Evolutionary conservation across 1,140 invertebrate genomes (phyloP).

Genomic region (Aphaenogaster floridana): DNA sequence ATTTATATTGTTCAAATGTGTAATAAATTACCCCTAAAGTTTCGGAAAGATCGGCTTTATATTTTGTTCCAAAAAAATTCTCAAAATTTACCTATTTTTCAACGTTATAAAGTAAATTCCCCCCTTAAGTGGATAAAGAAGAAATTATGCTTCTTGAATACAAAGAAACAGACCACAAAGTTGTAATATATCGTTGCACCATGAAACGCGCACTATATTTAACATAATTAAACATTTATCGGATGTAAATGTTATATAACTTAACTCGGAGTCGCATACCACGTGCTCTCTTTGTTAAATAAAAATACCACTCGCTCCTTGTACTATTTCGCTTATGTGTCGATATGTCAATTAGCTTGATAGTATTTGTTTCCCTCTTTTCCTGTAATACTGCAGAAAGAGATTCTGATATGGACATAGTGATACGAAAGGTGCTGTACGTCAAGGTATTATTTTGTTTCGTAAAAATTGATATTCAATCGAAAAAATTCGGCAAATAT

Average conservation of each 20-base stretch:
- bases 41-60: too few relatives aligned
- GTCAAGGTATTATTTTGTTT: neutral
- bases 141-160: neutral
- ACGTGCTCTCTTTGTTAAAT: slow-evolving; percentile 13
- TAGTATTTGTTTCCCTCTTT: neutral
- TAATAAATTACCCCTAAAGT: too few relatives aligned
- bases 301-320: neutral
- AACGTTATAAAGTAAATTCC: too few relatives aligned
- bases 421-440: slow-evolving; percentile 35
- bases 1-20: too few relatives aligned
- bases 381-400: neutral
- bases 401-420: neutral
- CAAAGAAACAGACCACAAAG: neutral
- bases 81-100: too few relatives aligned
- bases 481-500: neutral
- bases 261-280: neutral
- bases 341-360: slow-evolving; percentile 19
- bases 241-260: neutral
- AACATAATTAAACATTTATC: neutral
- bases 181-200: neutral
- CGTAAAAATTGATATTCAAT: neutral
- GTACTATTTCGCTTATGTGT: slow-evolving; percentile 8
- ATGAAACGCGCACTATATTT: neutral
- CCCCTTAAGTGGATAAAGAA: neutral
- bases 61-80: too few relatives aligned